A percentile compares a stretch with the other conserved stretches of the same genome.
Evolutionary conservation across 2,888 invertebrate species (phyloP).

Genomic region (Anarsia innoxiella): DNA sequence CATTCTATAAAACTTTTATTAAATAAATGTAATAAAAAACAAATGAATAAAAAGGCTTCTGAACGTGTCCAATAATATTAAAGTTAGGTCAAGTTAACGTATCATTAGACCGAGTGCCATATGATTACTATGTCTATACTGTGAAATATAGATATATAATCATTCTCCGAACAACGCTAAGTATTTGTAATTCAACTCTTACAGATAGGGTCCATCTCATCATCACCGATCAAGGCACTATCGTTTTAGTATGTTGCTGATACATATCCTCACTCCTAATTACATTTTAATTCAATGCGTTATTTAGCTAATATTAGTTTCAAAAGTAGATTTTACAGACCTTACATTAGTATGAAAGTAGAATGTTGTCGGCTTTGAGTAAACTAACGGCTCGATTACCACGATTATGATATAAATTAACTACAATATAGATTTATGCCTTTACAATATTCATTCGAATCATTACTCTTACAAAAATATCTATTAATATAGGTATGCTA

Average conservation of each 20-base stretch:
- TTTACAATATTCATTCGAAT: conserved; percentile 58
- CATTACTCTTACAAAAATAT: conserved; percentile 73
- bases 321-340: conserved; percentile 43
- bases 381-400: too few relatives aligned
- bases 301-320: conserved; percentile 54
- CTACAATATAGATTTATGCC: conserved; percentile 31
- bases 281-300: conserved; percentile 63
- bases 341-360: too few relatives aligned
- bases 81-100: conserved; percentile 47
- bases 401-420: too few relatives aligned
- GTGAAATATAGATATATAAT: conserved; percentile 74
- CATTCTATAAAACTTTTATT: conserved; percentile 67
- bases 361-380: too few relatives aligned
- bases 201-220: too few relatives aligned
- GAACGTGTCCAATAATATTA: conserved; percentile 45
- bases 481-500: conserved; percentile 68
- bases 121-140: conserved; percentile 75
- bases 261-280: conserved; percentile 70
- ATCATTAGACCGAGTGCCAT: conserved; percentile 62
- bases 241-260: conserved; percentile 75
- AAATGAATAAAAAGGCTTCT: too few relatives aligned
- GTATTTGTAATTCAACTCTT: neutral
- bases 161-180: conserved; percentile 38
- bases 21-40: conserved; percentile 63
- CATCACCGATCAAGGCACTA: conserved; percentile 69